Base-by-base conservation (phyloP, 2,888 invertebrate species). In the Ectemnius continuus region DNA sequence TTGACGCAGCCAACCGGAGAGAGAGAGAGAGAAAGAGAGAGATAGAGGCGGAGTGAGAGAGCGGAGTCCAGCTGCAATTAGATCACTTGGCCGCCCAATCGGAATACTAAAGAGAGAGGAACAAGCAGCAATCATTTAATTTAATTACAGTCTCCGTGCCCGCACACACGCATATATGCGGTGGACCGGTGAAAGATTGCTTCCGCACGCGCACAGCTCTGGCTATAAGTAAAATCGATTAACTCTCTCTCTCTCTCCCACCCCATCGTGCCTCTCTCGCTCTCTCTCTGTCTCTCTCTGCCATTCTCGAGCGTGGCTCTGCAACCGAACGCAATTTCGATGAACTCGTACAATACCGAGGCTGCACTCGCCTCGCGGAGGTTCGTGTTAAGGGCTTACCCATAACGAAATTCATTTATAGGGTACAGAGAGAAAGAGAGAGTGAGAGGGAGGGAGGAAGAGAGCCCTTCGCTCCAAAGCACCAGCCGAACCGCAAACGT, bases 111-210 rank as follows among this genome's bases (percentile, higher is more conserved):
- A 73, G 72, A 72, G 76, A 36, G 57, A 76, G 79, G 36, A 36
- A 79, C 80, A 78, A 70, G 48, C 52, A 61, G 81, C 76, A 78
- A 85, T 85, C 82, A 79, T 69, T 76, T 85, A 77, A 82, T 78
- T 84, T 75, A 80, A 84, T 86, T 84, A 80, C 65, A 72, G 67
- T 76, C 71, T 60, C 76, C 76, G 65, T 47, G 71, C 45, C 52
- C 71, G 63, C 63, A 74, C 62, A 61, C 65, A 72, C 71, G 78
- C 74, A 36, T 11, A 36, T 36, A 11, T 36, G 36, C 36, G 36
- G 36, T 11, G 36, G 36, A 23, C 36, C 36, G 56, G 66, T 61
- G 67, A 45, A 23, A 78, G 67, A 71, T 75, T 78, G 78, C 82
- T 80, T 81, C 52, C 52, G 79, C 78, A 81, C 76, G 78, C 61